Evolutionary conservation across 2,113 vertebrate species (phyloP).

Genomic region (Mastomys natalensis): DNA sequence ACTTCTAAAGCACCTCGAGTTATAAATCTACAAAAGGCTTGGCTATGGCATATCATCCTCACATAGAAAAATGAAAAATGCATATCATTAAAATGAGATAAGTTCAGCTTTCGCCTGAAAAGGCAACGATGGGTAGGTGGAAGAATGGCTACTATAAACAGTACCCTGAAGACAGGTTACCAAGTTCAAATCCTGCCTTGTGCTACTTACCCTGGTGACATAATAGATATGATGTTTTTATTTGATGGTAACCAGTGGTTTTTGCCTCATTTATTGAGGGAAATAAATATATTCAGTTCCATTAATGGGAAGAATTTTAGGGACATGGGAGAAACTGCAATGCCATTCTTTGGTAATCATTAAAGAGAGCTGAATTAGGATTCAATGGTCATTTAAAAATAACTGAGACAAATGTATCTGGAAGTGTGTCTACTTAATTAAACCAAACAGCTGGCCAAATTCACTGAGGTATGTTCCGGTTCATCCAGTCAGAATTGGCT

Average conservation of each 20-base stretch:
- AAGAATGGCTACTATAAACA: neutral
- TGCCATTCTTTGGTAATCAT: slow-evolving; percentile 56
- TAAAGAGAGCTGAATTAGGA: slow-evolving; percentile 57
- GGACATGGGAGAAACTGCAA: slow-evolving; percentile 47
- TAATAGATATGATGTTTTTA: neutral
- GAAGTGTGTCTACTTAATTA: slow-evolving; percentile 71
- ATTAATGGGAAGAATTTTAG: slow-evolving; percentile 45
- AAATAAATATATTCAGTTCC: slow-evolving; percentile 55
- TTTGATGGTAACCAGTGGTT: neutral
- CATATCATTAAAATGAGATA: neutral
- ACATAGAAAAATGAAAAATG: slow-evolving; percentile 18
- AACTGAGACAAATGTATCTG: slow-evolving; percentile 68
- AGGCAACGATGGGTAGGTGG: neutral
- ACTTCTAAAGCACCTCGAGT: slow-evolving; percentile 49
- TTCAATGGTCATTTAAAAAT: slow-evolving; percentile 65
- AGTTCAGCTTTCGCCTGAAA: slow-evolving; percentile 9
- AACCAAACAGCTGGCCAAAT: slow-evolving; percentile 70
- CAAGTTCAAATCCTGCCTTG: neutral
- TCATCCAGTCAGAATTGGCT: slow-evolving; percentile 57
- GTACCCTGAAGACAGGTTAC: neutral
- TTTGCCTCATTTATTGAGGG: slow-evolving; percentile 28
- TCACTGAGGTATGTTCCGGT: slow-evolving; percentile 65
- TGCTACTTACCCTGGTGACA: neutral
- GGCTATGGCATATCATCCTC: neutral
- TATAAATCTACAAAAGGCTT: neutral